Base-by-base conservation (phyloP, 2,888 invertebrate species). In the Drosophila robusta region DNA sequence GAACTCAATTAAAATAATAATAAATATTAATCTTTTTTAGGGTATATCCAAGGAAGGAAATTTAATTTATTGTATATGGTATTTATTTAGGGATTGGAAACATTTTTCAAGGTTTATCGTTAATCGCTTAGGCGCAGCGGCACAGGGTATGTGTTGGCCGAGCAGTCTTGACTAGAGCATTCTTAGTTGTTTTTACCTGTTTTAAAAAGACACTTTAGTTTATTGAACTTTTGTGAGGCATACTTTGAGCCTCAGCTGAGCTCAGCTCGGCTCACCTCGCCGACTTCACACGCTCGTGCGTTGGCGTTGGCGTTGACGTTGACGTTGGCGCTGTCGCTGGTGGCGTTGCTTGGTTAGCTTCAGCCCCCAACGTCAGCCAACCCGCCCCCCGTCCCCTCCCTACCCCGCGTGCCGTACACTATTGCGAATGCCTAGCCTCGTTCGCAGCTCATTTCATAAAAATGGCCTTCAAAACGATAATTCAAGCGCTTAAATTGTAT, bases 381-480 rank as follows among this genome's bases (percentile, higher is more conserved):
- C 32, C 49, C 24, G n/a, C n/a, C 7, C 18, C 11, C 42, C 49
- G n/a, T 34, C n/a, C 34, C 8, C 47, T 34, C 14, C 12, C 9
- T 7, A 18, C n/a, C 12, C 5, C 34, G 12, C 2, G 32, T n/a
- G 18, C 32, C 34, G 29, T 65, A 62, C 62, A 70, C 80, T 84
- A 83, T 85, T 85, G 82, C 82, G 86, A 75, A 82, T 85, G 80
- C 75, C 76, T 82, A 83, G 86, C 86, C 80, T 75, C 86, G 80
- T 78, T 85, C 80, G 85, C 66, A 65, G 82, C 75, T 79, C 85
- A 80, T 83, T 84, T 84, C 62, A 75, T 78, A 78, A 70, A 79
- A 87, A 81, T 89, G 90, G 90, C 90, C 90, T 90, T 90, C 90
- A 89, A 87, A 90, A 82, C 77, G 89, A 81, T 90, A 89, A 87